Base-by-base conservation (phyloP, 2,113 vertebrate species). In the Hemichromis elongatus region DNA sequence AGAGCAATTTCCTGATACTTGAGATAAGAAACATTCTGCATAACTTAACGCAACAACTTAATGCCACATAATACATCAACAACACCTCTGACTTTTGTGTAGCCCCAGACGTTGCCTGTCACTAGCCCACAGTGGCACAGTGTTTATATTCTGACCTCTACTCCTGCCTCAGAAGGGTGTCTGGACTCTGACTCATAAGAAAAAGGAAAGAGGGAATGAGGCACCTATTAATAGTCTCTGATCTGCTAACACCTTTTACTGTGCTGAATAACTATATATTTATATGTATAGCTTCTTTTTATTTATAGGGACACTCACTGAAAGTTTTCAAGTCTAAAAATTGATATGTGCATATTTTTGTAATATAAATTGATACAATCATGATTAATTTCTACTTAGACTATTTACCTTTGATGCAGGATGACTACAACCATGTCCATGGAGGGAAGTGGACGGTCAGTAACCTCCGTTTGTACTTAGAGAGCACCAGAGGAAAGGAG, bases 391-490 rank as follows among this genome's bases (percentile, higher is more conserved):
- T 61, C 4, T 79, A 79, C 26, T 80, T 56, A 40, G 12, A 77
- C 18, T 87, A n/a, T 84, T 42, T 89, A 24, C 81, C 78, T 59
- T 82, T 52, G 83, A 63, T 61, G n/a, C 94, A 99, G 99, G 98
- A 99, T 54, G 98, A 99, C 91, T 99, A 99, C 95, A 99, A 99
- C 92, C 98, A 98, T 18, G 97, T 99, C 81, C 99, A 99, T 0
- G 99, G 99, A 33, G 99, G 98, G 79, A 99, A 99, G 93, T 99
- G 99, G 99, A 99, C 98, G 0, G 98, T 99, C 90, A 98, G 94
- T 89, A 99, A 99, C 92, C 94, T 99, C 80, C 97, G 97, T 9
- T 95, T 99, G 52, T 99, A 99, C 92, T 95, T 99, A 87, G 98
- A 99, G 95, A 99, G 99, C 96, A 99, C 98, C 30, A 96, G 97